Evolutionary conservation across 2,113 vertebrate genomes (phyloP).

Genomic region (Acrocephalus kingi): DNA sequence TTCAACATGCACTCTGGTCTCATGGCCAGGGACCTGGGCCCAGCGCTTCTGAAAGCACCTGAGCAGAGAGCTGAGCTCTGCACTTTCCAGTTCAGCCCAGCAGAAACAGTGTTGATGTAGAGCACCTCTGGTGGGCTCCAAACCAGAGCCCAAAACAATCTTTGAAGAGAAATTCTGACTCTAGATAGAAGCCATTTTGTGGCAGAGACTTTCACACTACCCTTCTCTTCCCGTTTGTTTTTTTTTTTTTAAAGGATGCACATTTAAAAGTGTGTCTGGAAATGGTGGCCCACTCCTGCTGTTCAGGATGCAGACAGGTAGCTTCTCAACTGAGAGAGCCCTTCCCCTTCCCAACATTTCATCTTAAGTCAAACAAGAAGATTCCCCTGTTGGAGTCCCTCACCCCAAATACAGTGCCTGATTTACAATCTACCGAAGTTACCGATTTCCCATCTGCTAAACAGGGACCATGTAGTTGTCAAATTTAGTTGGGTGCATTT

Average conservation of each 20-base stretch:
- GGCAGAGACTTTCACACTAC: rapidly evolving
- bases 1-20: background rate
- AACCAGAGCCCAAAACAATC: background rate
- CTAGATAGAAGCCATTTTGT: background rate
- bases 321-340: background rate
- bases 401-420: background rate
- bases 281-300: background rate
- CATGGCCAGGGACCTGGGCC: constrained; percentile 18
- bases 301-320: background rate
- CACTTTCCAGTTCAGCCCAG: constrained; percentile 13
- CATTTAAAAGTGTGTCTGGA: background rate
- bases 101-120: constrained; percentile 31
- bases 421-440: background rate
- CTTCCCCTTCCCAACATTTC: background rate
- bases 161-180: background rate
- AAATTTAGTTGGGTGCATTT: constrained; percentile 29
- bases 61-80: constrained; percentile 28
- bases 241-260: background rate
- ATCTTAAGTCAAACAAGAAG: background rate
- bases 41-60: constrained; percentile 10
- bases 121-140: background rate
- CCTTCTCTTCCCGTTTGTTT: background rate
- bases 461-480: background rate
- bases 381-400: background rate
- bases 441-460: constrained; percentile 16